Evolutionary conservation across 2,797 vertebrate species (phyloP).

Genomic region (Antennarius maculatus): DNA sequence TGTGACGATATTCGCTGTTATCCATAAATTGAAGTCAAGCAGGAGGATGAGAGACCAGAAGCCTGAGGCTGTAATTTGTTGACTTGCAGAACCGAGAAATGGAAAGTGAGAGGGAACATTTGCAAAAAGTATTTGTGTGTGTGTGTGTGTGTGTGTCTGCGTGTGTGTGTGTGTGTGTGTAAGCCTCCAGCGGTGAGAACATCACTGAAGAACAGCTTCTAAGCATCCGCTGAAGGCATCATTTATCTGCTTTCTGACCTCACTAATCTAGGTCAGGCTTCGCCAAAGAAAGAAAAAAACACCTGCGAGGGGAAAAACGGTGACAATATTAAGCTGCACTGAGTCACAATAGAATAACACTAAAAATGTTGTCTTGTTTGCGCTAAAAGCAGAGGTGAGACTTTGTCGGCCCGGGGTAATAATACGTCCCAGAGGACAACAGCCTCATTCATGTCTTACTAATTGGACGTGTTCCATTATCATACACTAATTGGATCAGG

Average conservation of each 20-base stretch:
- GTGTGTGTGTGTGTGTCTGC: background rate
- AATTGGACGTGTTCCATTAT: conserved; percentile 56
- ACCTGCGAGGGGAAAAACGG: background rate
- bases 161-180: background rate
- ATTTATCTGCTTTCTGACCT: conserved; percentile 9
- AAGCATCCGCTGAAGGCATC: background rate
- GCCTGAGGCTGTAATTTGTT: conserved; percentile 1
- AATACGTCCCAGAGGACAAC: conserved; percentile 36
- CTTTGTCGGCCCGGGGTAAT: conserved; percentile 9
- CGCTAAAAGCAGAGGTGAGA: conserved; percentile 13
- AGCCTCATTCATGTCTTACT: conserved; percentile 32
- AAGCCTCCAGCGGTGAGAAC: conserved; percentile 7
- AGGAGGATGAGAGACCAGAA: conserved; percentile 1
- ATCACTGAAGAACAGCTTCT: background rate
- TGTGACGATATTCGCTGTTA: background rate
- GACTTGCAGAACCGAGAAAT: conserved; percentile 18
- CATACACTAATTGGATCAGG: conserved; percentile 59
- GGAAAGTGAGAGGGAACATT: background rate
- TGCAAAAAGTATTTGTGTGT: conserved; percentile 18
- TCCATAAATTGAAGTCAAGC: conserved; percentile 2
- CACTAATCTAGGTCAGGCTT: conserved; percentile 7
- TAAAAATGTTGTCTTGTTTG: background rate
- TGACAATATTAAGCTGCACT: background rate
- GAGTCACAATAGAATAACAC: conserved; percentile 4
- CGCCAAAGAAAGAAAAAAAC: background rate